A percentile compares a stretch with the other conserved stretches of the same genome.
phyloP scores from a whole-genome alignment of 1,140 invertebrate species.

The Dendroctonus valens region DNA sequence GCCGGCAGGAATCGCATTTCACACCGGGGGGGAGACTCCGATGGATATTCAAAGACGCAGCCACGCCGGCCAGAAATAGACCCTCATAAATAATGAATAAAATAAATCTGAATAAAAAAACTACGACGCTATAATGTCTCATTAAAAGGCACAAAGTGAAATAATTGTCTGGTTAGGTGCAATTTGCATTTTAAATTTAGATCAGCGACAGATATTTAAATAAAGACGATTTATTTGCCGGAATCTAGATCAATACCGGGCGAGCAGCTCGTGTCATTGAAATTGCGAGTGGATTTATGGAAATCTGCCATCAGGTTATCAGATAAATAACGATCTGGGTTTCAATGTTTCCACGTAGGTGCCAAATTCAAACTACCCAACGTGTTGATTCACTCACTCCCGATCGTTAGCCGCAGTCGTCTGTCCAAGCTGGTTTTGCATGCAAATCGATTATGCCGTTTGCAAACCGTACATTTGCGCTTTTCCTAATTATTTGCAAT shows the following conservation, averaged over 20 bases:
- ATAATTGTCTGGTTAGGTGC: conserved; percentile 23
- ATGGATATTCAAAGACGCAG: background rate
- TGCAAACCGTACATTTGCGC: no score
- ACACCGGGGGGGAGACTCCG: no score
- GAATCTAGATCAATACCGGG: conserved; percentile 26
- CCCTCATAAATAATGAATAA: conserved; percentile 25
- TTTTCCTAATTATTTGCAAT: no score
- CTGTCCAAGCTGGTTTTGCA: no score
- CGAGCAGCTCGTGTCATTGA: conserved; percentile 8
- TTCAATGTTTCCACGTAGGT: background rate
- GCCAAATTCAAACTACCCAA: no score
- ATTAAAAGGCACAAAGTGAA: conserved; percentile 26
- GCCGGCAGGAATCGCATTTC: no score
- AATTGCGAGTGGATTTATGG: conserved; percentile 19
- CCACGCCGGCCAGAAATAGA: no score
- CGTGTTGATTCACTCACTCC: no score
- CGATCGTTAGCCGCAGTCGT: no score
- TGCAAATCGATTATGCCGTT: no score
- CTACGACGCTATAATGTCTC: conserved; percentile 20
- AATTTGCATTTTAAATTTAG: conserved; percentile 29
- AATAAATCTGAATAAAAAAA: conserved; percentile 24
- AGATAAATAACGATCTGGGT: conserved; percentile 6
- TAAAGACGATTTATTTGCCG: conserved; percentile 24
- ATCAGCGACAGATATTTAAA: conserved; percentile 26
- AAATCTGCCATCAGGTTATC: conserved; percentile 8